These are phyloP conservation scores for Melierax canorus DNA, from an alignment of 2,113 vertebrate species.

Conservation along the genomic window DNA sequence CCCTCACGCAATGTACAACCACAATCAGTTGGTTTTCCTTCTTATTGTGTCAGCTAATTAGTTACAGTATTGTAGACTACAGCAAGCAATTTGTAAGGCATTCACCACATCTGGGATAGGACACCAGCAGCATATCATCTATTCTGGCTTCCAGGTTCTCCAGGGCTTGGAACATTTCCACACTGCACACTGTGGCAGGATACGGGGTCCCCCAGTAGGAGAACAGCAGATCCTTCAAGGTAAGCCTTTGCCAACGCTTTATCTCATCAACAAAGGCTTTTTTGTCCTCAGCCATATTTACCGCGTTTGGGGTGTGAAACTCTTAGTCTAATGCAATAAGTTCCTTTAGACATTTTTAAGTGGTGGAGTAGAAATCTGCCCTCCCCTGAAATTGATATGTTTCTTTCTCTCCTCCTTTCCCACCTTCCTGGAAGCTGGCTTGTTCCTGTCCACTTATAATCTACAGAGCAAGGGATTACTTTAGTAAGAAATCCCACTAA, in stretches of 20 bases:
- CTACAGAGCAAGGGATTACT: background rate
- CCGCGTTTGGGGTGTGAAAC: background rate
- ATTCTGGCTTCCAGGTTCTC: conserved; percentile 59
- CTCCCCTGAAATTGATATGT: background rate
- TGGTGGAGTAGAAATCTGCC: background rate
- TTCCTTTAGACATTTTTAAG: background rate
- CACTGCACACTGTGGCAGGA: conserved; percentile 47
- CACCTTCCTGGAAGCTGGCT: background rate
- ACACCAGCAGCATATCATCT: conserved; percentile 73
- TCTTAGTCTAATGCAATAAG: background rate
- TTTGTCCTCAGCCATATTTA: background rate
- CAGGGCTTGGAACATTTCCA: conserved; percentile 56
- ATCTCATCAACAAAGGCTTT: background rate
- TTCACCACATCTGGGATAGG: conserved; percentile 80
- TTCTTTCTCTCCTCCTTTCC: background rate
- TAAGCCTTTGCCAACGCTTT: background rate
- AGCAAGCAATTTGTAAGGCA: background rate
- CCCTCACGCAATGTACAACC: background rate
- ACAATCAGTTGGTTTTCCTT: background rate
- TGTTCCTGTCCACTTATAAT: background rate
- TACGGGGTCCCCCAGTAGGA: conserved; percentile 59
- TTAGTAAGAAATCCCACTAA: background rate
- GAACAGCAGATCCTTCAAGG: conserved; percentile 69
- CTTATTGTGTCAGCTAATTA: background rate
- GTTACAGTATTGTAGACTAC: background rate